These are phyloP conservation scores for Ianthella basta DNA, from an alignment of 37 sponge, comb jelly and placozoan genomes.

Conservation along the genomic window DNA sequence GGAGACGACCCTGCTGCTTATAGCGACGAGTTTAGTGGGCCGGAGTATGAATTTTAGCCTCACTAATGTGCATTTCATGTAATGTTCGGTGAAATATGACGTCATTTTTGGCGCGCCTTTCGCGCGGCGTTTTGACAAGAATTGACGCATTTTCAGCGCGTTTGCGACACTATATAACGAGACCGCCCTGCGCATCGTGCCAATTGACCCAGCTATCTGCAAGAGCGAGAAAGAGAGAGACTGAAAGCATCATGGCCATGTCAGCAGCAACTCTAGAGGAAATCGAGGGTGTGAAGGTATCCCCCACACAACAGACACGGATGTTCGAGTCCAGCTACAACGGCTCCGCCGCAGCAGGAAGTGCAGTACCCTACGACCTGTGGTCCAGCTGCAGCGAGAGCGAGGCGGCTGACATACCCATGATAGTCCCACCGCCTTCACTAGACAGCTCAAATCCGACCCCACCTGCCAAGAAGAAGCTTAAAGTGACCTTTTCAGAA, in stretches of 20 bases:
- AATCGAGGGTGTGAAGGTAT: no score
- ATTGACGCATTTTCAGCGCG: neutral
- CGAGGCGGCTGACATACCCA: neutral
- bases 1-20: conserved; percentile 66
- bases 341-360: no score
- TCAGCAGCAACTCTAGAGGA: no score
- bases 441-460: neutral
- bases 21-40: conserved; percentile 72
- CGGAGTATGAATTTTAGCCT: conserved; percentile 38
- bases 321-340: no score
- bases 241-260: no score
- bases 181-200: no score
- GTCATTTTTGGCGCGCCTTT: neutral
- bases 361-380: no score
- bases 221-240: no score
- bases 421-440: neutral
- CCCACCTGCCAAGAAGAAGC: neutral
- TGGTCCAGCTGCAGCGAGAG: no score
- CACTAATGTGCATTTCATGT: neutral
- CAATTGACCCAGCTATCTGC: no score
- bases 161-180: no score
- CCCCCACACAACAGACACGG: no score
- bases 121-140: neutral
- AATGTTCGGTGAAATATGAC: neutral
- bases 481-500: neutral